phyloP scores from a whole-genome alignment of 2,888 invertebrate genomes.

The Caenorhabditis imperialis region DNA sequence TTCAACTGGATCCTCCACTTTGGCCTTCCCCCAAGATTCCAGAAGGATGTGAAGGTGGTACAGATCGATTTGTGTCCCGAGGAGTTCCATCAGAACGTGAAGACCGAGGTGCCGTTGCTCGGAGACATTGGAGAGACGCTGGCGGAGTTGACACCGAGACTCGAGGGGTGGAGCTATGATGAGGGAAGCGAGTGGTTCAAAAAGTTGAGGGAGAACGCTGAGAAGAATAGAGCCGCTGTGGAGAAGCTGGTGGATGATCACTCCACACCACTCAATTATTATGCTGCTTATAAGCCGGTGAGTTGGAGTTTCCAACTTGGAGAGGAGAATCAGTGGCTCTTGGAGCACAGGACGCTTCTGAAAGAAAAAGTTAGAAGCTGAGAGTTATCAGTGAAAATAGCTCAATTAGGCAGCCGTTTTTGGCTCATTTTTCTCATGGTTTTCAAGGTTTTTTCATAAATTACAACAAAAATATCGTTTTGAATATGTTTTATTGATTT shows the following conservation, averaged over 20 bases:
- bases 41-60: slow-evolving; percentile 88
- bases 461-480: no score
- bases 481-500: no score
- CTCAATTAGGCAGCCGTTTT: no score
- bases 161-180: slow-evolving; percentile 65
- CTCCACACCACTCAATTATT: slow-evolving; percentile 90
- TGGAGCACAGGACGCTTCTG: no score
- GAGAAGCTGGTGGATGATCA: slow-evolving; percentile 85
- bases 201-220: slow-evolving; percentile 60
- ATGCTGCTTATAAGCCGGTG: slow-evolving; percentile 90
- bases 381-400: no score
- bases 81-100: slow-evolving; percentile 92
- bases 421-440: no score
- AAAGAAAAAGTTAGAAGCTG: no score
- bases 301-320: slow-evolving; percentile 12
- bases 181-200: slow-evolving; percentile 64
- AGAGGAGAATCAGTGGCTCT: no score
- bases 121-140: slow-evolving; percentile 82
- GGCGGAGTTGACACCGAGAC: slow-evolving; percentile 50
- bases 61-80: slow-evolving; percentile 92
- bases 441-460: no score
- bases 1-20: slow-evolving; percentile 99
- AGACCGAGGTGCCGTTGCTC: slow-evolving; percentile 86
- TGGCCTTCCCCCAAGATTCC: slow-evolving; percentile 89
- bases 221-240: slow-evolving; percentile 67